phyloP scores from a whole-genome alignment of 2,113 vertebrate species.

The Greenwoodochromis staneri region DNA sequence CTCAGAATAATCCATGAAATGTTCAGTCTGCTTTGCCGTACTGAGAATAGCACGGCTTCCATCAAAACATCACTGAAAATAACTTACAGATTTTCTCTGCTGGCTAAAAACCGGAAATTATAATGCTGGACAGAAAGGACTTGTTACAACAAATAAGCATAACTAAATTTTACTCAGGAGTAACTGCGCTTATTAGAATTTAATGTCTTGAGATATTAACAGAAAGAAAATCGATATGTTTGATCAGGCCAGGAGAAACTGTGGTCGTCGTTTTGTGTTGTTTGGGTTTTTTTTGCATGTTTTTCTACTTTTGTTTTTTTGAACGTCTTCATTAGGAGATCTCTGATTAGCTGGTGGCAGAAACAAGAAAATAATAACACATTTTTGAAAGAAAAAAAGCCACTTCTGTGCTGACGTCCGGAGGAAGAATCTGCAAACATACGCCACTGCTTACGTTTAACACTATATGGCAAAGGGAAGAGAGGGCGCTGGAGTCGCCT shows the following conservation, averaged over 20 bases:
- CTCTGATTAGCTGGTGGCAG: constrained; percentile 26
- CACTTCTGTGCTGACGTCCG: constrained; percentile 19
- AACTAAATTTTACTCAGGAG: constrained; percentile 51
- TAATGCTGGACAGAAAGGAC: constrained; percentile 80
- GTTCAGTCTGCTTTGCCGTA: constrained; percentile 56
- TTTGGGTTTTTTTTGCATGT: neutral
- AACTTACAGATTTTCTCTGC: constrained; percentile 73
- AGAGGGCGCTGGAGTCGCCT: constrained; percentile 72
- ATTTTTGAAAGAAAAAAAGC: neutral
- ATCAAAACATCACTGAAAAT: constrained; percentile 61
- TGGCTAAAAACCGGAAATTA: constrained; percentile 75
- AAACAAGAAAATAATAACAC: neutral
- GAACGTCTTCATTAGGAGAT: constrained; percentile 50
- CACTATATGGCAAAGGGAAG: constrained; percentile 85
- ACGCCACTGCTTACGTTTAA: constrained; percentile 78
- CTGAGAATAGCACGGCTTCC: constrained; percentile 64
- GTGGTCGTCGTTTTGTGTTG: constrained; percentile 75
- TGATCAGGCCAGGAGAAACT: constrained; percentile 76
- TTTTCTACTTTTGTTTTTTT: neutral
- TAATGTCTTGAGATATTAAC: constrained; percentile 33
- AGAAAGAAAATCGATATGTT: constrained; percentile 59
- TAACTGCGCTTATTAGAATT: constrained; percentile 48
- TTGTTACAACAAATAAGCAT: constrained; percentile 77
- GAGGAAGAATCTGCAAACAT: constrained; percentile 73
- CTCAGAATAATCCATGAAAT: constrained; percentile 71